These are phyloP conservation scores for Drosophila kohkoa DNA, from an alignment of 1,140 invertebrate species.

Conservation along the genomic window DNA sequence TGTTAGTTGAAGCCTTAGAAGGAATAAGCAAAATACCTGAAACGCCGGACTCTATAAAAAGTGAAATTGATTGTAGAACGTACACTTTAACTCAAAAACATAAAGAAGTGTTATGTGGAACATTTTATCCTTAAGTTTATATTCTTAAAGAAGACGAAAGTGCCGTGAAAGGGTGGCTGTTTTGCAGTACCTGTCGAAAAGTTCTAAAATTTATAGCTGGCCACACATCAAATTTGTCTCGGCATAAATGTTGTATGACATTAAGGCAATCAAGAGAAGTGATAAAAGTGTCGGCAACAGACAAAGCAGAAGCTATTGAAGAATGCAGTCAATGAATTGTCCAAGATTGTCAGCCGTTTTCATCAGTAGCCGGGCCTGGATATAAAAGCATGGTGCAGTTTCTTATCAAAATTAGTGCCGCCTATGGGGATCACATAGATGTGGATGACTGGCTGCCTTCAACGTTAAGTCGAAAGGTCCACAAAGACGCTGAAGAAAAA, in stretches of 20 bases:
- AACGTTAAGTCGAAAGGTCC: too few species aligned
- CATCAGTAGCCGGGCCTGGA: conserved; percentile 16
- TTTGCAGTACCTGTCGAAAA: conserved; percentile 35
- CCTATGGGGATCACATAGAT: too few species aligned
- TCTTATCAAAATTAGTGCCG: too few species aligned
- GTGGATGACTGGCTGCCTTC: too few species aligned
- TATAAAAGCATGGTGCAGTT: too few species aligned
- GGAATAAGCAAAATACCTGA: neutral
- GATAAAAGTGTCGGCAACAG: neutral
- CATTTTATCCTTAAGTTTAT: neutral
- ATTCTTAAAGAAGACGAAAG: conserved; percentile 35
- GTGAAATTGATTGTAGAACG: too few species aligned
- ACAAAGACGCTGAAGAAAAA: too few species aligned
- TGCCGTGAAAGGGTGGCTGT: conserved; percentile 44
- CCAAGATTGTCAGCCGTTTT: conserved; percentile 44
- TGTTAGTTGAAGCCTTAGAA: conserved; percentile 29
- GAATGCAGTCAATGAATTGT: conserved; percentile 43
- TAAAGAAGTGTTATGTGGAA: too few species aligned
- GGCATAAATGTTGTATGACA: too few species aligned
- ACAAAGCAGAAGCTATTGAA: neutral
- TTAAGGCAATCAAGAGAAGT: conserved; percentile 13
- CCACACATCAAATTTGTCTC: conserved; percentile 36
- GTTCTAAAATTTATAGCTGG: conserved; percentile 34
- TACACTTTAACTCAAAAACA: too few species aligned
- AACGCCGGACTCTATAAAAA: too few species aligned